A percentile compares a stretch with the other conserved stretches of the same genome.
These are phyloP conservation scores for Pheosia gnoma DNA, from an alignment of 2,888 invertebrate species.

Conservation along the genomic window DNA sequence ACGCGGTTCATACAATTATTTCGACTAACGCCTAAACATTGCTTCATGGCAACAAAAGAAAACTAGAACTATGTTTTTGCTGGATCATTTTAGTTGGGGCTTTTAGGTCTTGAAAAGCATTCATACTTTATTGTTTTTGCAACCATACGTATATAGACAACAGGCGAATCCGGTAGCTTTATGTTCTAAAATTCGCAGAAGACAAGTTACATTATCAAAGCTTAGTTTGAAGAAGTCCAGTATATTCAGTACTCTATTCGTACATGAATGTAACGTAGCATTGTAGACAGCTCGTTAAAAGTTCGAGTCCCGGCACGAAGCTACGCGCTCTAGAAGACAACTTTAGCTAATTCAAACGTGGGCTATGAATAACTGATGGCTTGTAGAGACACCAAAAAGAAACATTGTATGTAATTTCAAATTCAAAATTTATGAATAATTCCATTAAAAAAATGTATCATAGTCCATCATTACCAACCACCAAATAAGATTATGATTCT, in stretches of 20 bases:
- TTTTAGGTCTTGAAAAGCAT: background rate
- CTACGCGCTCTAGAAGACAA: background rate
- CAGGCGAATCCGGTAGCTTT: too few relatives aligned
- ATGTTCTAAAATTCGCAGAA: background rate
- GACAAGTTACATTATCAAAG: background rate
- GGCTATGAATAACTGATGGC: constrained; percentile 1
- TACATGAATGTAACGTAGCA: background rate
- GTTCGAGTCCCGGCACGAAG: background rate
- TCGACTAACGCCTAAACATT: too few relatives aligned
- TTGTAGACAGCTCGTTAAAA: background rate
- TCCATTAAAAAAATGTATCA: too few relatives aligned
- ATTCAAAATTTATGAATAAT: background rate
- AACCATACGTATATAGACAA: too few relatives aligned
- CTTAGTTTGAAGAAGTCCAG: background rate
- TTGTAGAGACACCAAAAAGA: background rate
- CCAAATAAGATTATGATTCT: too few relatives aligned
- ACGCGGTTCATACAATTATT: too few relatives aligned
- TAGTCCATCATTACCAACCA: too few relatives aligned
- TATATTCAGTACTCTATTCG: background rate
- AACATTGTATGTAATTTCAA: background rate
- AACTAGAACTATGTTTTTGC: background rate
- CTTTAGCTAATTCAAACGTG: background rate
- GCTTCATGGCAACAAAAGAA: background rate
- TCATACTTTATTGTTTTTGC: too few relatives aligned
- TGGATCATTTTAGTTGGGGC: background rate